Percentiles rank a stretch among this genome's conserved stretches.
Evolutionary conservation across 2,113 vertebrate species (phyloP).

Genomic region (Raja brachyura): DNA sequence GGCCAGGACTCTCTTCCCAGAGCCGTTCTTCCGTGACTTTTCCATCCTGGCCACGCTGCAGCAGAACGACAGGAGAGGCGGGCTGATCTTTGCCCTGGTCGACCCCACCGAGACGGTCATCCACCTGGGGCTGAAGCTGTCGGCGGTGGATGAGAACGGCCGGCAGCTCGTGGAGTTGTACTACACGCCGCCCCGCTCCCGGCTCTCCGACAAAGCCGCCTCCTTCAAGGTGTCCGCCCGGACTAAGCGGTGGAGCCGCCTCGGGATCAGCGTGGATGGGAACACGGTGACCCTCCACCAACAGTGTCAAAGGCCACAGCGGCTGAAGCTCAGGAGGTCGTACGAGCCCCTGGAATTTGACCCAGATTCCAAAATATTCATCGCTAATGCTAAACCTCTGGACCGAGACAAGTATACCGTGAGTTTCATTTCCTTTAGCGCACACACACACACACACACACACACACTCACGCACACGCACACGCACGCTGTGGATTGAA

Average conservation of each 20-base stretch:
- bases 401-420: slow-evolving; percentile 1
- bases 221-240: not conserved
- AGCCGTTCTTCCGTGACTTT: slow-evolving; percentile 30
- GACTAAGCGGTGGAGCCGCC: not conserved
- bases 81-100: slow-evolving; percentile 29
- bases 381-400: not conserved
- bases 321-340: not conserved
- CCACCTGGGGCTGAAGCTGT: slow-evolving; percentile 4
- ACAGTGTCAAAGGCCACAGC: not conserved
- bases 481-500: not conserved
- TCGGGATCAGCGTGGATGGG: slow-evolving; percentile 3
- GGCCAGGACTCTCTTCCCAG: not conserved
- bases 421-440: not conserved
- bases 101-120: not conserved
- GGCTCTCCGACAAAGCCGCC: not conserved
- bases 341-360: slow-evolving; percentile 13
- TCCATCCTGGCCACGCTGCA: slow-evolving; percentile 32
- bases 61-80: slow-evolving; percentile 4
- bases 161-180: not conserved
- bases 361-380: not conserved
- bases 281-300: not conserved
- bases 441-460: too few relatives aligned
- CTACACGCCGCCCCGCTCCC: not conserved
- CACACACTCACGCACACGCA: too few relatives aligned
- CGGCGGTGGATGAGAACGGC: not conserved